Conservation (phyloP, 2,888 invertebrate species). For the Ophioninae sp. region DNA sequence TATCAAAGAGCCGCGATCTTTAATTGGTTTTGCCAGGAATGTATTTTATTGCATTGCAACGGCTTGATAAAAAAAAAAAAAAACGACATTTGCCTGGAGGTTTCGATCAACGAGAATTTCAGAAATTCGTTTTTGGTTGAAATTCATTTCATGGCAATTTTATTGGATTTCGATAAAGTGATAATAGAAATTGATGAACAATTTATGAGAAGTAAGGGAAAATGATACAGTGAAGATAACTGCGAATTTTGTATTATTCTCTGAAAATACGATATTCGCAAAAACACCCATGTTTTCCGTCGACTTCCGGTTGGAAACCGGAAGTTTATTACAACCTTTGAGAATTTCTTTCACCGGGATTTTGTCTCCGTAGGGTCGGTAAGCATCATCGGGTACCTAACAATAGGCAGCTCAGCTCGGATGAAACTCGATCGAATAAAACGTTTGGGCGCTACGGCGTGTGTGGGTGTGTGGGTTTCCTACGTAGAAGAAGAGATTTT, state of each 20-base stretch:
- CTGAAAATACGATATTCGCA: background rate
- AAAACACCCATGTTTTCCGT: slow-evolving; percentile 3
- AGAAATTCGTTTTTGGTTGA: too few species aligned
- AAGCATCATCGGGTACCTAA: slow-evolving; percentile 41
- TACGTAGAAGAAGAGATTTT: slow-evolving; percentile 39
- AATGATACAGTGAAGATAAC: too few species aligned
- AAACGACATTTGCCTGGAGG: too few species aligned
- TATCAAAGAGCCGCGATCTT: too few species aligned
- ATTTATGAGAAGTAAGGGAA: too few species aligned
- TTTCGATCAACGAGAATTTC: too few species aligned
- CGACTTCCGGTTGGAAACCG: slow-evolving; percentile 7
- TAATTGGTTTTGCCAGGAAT: too few species aligned
- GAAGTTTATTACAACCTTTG: background rate
- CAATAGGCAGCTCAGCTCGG: slow-evolving; percentile 60
- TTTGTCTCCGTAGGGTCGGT: slow-evolving; percentile 18
- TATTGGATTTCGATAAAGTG: too few species aligned
- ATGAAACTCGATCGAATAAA: slow-evolving; percentile 44
- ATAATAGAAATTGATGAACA: too few species aligned
- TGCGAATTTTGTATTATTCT: background rate
- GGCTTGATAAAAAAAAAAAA: too few species aligned
- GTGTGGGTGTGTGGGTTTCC: background rate
- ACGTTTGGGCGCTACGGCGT: background rate
- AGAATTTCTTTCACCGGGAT: slow-evolving; percentile 22
- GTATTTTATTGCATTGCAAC: too few species aligned
- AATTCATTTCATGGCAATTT: too few species aligned